Conservation (phyloP, 2,888 invertebrate species). For the Xiphydria camelus region DNA sequence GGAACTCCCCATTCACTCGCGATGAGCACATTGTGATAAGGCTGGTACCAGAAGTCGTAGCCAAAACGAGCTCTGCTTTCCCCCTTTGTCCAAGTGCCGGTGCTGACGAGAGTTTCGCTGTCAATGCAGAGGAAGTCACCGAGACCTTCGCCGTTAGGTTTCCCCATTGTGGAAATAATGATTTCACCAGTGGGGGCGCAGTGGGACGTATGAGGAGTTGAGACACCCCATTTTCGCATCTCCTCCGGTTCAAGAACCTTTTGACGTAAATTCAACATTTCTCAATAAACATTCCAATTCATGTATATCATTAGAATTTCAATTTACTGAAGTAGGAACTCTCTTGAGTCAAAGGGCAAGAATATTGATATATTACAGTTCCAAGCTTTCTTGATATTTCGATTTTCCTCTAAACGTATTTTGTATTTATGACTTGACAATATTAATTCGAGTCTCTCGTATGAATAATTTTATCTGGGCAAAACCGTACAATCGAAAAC, state of each 20-base stretch:
- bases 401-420: background rate
- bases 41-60: slow-evolving; percentile 99
- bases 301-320: background rate
- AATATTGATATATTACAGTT: too few species aligned
- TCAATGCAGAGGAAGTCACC: slow-evolving; percentile 90
- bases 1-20: slow-evolving; percentile 94
- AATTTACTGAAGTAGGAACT: background rate
- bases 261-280: background rate
- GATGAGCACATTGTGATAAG: slow-evolving; percentile 87
- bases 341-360: too few species aligned
- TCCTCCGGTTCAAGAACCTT: slow-evolving; percentile 81
- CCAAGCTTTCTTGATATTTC: background rate
- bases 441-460: too few species aligned
- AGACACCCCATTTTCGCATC: slow-evolving; percentile 74
- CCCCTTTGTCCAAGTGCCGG: slow-evolving; percentile 80
- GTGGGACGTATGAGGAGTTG: slow-evolving; percentile 92
- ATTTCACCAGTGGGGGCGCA: slow-evolving; percentile 91
- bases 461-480: too few species aligned
- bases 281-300: too few species aligned
- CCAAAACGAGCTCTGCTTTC: slow-evolving; percentile 72
- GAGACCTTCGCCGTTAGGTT: slow-evolving; percentile 79
- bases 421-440: too few species aligned
- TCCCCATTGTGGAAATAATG: slow-evolving; percentile 95
- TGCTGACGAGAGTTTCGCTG: slow-evolving; percentile 75
- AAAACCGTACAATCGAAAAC: too few species aligned